Percentiles rank a stretch among this genome's conserved stretches.
Evolutionary conservation across 1,140 invertebrate species (phyloP).

Genomic region (Nebria ingens): DNA sequence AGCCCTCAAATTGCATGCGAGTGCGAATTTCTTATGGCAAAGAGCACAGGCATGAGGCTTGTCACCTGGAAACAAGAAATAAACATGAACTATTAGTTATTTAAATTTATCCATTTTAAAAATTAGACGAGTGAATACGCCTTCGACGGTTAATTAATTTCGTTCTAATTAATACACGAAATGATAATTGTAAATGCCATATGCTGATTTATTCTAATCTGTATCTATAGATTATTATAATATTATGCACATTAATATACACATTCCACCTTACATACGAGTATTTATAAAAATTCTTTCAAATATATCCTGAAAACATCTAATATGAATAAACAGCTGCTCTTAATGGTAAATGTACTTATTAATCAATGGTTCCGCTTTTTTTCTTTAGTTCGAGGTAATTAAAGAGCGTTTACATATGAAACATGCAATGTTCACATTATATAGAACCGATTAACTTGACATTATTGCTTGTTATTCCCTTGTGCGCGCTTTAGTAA

Average conservation of each 20-base stretch:
- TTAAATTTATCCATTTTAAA: slow-evolving; percentile 23
- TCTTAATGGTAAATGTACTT: too few species aligned
- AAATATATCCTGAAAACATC: background rate
- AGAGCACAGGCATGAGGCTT: slow-evolving; percentile 60
- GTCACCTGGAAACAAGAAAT: slow-evolving; percentile 47
- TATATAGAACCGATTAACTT: too few species aligned
- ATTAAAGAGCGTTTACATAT: too few species aligned
- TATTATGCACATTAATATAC: slow-evolving; percentile 17
- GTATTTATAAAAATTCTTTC: background rate
- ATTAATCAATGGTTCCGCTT: too few species aligned
- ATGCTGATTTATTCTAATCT: slow-evolving; percentile 25
- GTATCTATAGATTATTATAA: slow-evolving; percentile 25
- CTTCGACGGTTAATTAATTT: slow-evolving; percentile 18
- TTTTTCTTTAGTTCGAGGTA: too few species aligned
- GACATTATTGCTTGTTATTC: too few species aligned
- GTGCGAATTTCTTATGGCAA: slow-evolving; percentile 64
- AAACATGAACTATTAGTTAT: slow-evolving; percentile 17
- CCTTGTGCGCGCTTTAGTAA: too few species aligned
- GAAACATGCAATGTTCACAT: too few species aligned
- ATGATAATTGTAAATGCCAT: slow-evolving; percentile 19
- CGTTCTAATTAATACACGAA: slow-evolving; percentile 20
- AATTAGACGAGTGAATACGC: slow-evolving; percentile 22
- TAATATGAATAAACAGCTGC: too few species aligned
- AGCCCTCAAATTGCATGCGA: slow-evolving; percentile 61
- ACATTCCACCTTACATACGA: too few species aligned